Evolutionary conservation across 2,797 vertebrate genomes (phyloP), one percentile per base, ranked within the genome.

Genomic region (Agapornis canus): DNA sequence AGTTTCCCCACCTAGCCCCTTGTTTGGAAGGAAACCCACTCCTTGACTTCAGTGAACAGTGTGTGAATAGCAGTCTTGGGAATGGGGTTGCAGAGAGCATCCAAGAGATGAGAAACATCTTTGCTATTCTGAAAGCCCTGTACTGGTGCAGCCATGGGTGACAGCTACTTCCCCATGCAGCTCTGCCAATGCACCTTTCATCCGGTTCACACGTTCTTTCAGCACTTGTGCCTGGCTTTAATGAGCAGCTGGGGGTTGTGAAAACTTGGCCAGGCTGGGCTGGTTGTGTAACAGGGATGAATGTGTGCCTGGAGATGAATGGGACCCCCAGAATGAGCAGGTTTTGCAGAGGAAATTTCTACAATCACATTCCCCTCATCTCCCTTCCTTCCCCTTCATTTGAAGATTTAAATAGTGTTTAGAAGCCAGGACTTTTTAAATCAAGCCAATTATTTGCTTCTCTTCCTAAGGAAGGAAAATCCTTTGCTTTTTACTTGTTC

Each of bases 341-440:
- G 22, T 90, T 88, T 47, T 70, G 32, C 70, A 89, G 75, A 89
- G 81, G 45, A 71, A 86, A 90, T 45, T 37, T 56, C 48, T 81
- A 22, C 80, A 81, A 5, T 87, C 37, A 11, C 72, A 93, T 82
- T 59, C 81, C 39, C 88, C 54, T 40, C 81, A 87, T 80, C 87
- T 75, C 85, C 70, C 94, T 26, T 64, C 29, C 66, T 95, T 94
- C 93, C 88, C 42, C 85, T 94, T 70, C 68, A 59, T 84, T 64
- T 91, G 76, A 78, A 94, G 89, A 78, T 84, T 94, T 94, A 97
- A 97, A 97, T 95, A 96, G 76, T 75, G 83, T 79, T 92, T 89
- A 81, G 92, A 86, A 86, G 51, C 85, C 26, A 17, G 48, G 20
- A 42, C 68, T 88, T 95, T 96, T 96, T 48, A 86, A 89, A 97